Evolutionary conservation across 2,888 invertebrate species (phyloP), one percentile per base, ranked within the genome.

Genomic region (Sipunculus nudus): DNA sequence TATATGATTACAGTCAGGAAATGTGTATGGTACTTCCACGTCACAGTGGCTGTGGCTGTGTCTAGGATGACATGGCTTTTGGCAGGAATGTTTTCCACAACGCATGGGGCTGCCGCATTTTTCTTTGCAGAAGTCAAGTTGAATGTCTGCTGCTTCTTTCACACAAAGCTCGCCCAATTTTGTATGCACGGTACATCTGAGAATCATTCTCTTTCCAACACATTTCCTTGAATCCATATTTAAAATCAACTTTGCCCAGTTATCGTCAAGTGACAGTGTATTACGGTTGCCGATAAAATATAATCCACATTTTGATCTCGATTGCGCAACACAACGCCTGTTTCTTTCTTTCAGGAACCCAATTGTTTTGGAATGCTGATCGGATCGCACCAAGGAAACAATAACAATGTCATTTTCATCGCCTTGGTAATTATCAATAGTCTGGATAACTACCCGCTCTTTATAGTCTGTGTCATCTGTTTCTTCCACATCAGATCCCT

Each of bases 301-400:
- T 40, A 65, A 28, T 3, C 63, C 63, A 54, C 63, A 60, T 25
- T 28, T 52, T 19, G 63, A 46, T 32, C 74, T 53, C 10, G 72
- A 68, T 26, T 68, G 69, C 19, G 80, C 78, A 2, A 82, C 80
- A 62, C 77, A 77, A 5, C 81, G 74, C 13, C 82, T 70, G 59
- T 82, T 82, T 0, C 68, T 32, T n/a, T 53, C 40, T 26, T 68
- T 74, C 46, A 82, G 65, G 61, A 83, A 82, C 21, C 82, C 82
- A n/a, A n/a, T n/a, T 53, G 78, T 73, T 19, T 70, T 64, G 28
- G 67, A 62, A 28, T 74, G 68, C 23, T 47, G 56, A 59, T 76
- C 77, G 39, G 70, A 70, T 39, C 76, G 59, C 1, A 77, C 75
- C 41, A 77, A 67, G 16, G 76, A 76, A 26, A 76, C 49, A 3